Base-by-base conservation (phyloP, 2,797 vertebrate species). In the Alexandromys oeconomus region DNA sequence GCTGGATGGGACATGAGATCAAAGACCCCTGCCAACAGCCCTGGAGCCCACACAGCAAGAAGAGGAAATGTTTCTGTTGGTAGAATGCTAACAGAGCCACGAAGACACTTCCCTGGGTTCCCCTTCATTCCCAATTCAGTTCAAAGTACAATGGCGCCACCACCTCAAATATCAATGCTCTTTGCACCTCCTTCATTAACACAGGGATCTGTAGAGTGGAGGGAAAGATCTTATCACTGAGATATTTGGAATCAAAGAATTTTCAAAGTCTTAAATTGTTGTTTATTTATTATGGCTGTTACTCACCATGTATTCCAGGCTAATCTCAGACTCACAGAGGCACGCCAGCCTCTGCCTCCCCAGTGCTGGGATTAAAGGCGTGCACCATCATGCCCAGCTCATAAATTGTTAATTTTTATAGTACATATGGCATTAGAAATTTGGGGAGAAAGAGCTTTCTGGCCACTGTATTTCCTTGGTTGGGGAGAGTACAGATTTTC, bases 1-100 rank as follows among this genome's bases (percentile, higher is more conserved):
- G 98, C 95, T 95, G 71, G 96, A 97, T 21, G 88, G 93, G 93
- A 91, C 51, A 31, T 0, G 69, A 86, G 97, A 98, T 98, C 98
- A 98, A 98, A 98, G 97, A 82, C 93, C 25, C 80, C 92, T 86
- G 29, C 84, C 91, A 11, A 11, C 10, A 17, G 94, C 85, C 21
- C 78, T 96, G 93, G 91, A 96, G 93, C 79, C 78, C 92, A 43
- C 88, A 29, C 43, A 46, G 67, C 63, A 84, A 89, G 88, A 65
- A 89, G 61, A 95, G 79, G 84, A 78, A 85, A 25, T 78, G 43
- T 69, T 91, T 74, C 88, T 96, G 91, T 87, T 46, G 69, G 67
- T 31, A 61, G 76, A 89, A 91, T 27, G 78, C 71, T 92, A 96
- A 94, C 61, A 48, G 37, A 9, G 54, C 63, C 19, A n/a, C 92